Evolutionary conservation across 2,113 vertebrate species (phyloP).

Genomic region (Spizaetus ornatus): DNA sequence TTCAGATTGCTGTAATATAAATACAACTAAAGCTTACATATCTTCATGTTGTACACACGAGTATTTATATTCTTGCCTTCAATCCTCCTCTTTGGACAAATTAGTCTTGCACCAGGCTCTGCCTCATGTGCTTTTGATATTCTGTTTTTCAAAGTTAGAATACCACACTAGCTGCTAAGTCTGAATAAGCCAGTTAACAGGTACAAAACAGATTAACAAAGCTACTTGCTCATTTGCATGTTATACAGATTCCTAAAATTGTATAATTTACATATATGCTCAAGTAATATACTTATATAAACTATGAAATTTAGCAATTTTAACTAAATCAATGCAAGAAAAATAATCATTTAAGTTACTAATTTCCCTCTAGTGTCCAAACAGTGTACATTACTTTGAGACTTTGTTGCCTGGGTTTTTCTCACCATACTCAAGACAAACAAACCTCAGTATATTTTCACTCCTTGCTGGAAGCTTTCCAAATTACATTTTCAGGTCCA

Average conservation of each 20-base stretch:
- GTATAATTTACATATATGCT: not conserved
- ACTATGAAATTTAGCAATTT: not conserved
- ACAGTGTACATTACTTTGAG: not conserved
- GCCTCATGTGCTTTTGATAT: not conserved
- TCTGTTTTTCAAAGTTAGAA: not conserved
- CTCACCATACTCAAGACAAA: not conserved
- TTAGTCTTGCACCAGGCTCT: not conserved
- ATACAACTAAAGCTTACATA: not conserved
- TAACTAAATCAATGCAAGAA: not conserved
- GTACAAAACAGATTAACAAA: not conserved
- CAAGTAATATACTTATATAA: not conserved
- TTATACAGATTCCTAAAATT: not conserved
- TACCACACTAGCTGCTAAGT: not conserved
- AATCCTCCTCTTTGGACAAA: not conserved
- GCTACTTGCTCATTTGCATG: not conserved
- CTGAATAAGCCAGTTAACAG: not conserved
- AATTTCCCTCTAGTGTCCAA: not conserved
- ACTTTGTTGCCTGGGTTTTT: not conserved
- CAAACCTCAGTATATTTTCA: not conserved
- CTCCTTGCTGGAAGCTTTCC: not conserved
- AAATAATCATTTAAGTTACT: not conserved
- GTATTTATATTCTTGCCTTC: not conserved
- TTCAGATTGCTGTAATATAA: slow-evolving; percentile 81
- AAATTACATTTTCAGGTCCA: not conserved
- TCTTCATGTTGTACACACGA: not conserved